A percentile compares a stretch with the other conserved stretches of the same genome.
Evolutionary conservation across 2,113 vertebrate species (phyloP).

Genomic region (Hyla sarda): DNA sequence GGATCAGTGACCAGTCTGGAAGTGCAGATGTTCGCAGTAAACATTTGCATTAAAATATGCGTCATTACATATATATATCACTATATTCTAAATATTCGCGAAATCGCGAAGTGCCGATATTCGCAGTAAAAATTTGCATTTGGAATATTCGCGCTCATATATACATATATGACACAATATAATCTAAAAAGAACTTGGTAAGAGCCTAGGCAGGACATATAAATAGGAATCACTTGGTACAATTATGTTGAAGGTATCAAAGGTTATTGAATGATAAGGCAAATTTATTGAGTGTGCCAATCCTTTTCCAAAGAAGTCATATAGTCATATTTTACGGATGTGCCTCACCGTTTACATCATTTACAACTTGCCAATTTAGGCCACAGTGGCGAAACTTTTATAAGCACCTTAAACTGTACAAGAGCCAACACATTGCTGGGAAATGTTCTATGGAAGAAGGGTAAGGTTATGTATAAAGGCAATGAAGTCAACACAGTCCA

Average conservation of each 20-base stretch:
- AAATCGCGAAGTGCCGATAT: too few species aligned
- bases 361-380: background rate
- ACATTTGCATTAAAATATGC: too few species aligned
- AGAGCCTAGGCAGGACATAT: too few species aligned
- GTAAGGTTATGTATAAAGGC: background rate
- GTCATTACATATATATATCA: too few species aligned
- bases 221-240: background rate
- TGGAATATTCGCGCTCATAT: too few species aligned
- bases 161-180: too few species aligned
- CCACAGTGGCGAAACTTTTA: background rate
- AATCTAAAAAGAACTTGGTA: too few species aligned
- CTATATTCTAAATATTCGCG: too few species aligned
- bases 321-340: background rate
- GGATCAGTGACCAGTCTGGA: too few species aligned
- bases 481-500: too few species aligned
- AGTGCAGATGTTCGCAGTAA: too few species aligned
- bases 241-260: background rate
- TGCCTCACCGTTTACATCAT: background rate
- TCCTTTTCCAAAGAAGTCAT: background rate
- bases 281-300: background rate
- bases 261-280: background rate
- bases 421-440: background rate
- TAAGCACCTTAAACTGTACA: background rate
- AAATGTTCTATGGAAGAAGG: background rate
- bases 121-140: too few species aligned